Percentiles rank a stretch among this genome's conserved stretches.
Conservation (phyloP, 2,888 invertebrate genomes). For the Halocaridina rubra region DNA sequence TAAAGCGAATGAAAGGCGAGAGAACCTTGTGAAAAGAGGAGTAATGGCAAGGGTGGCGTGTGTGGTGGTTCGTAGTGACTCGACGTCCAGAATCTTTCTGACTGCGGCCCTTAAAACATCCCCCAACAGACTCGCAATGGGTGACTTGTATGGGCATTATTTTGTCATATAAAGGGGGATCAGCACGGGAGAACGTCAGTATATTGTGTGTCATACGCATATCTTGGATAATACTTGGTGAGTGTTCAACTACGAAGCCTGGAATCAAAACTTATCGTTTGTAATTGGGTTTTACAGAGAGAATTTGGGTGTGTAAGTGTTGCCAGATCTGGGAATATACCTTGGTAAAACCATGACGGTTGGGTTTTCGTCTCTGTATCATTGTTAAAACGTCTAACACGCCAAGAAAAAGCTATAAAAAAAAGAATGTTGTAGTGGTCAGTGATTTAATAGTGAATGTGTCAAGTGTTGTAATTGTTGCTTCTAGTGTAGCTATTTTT, state of each 20-base stretch:
- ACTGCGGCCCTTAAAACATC: conserved; percentile 35
- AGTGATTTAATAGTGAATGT: conserved; percentile 50
- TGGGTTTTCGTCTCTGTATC: neutral
- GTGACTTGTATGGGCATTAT: conserved; percentile 9
- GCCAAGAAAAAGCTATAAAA: neutral
- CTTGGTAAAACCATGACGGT: neutral
- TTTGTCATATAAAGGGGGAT: neutral
- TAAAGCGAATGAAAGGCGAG: neutral
- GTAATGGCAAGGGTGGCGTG: conserved; percentile 7
- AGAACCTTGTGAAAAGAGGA: neutral
- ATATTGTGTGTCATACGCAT: conserved; percentile 20
- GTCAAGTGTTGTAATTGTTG: conserved; percentile 11
- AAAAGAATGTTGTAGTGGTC: conserved; percentile 32
- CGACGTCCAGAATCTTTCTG: conserved; percentile 43
- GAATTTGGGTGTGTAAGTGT: conserved; percentile 21
- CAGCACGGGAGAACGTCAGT: conserved; percentile 11
- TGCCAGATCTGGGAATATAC: conserved; percentile 33
- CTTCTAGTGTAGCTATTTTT: conserved; percentile 19
- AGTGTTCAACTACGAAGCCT: conserved; percentile 1
- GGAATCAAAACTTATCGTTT: conserved; percentile 16
- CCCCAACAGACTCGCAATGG: conserved; percentile 17
- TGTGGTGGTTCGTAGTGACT: conserved; percentile 37
- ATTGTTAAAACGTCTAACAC: neutral
- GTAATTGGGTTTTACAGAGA: neutral
- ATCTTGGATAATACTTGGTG: conserved; percentile 10